Conservation (phyloP, 2,888 invertebrate genomes). For the Arge pagana region DNA sequence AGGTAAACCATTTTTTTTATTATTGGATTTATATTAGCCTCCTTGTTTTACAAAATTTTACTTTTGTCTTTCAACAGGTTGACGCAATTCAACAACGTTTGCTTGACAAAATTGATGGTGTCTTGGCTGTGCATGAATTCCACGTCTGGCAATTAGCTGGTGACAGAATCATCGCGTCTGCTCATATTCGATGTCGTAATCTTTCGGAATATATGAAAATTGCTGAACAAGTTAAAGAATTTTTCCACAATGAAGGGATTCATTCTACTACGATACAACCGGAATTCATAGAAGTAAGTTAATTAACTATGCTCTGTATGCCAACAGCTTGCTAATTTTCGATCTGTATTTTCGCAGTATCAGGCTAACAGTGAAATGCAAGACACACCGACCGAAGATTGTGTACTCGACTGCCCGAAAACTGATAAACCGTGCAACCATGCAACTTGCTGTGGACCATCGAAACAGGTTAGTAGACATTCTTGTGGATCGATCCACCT, state of each 20-base stretch:
- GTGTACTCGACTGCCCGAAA: slow-evolving; percentile 86
- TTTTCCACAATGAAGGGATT: slow-evolving; percentile 98
- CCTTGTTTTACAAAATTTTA: slow-evolving; percentile 19
- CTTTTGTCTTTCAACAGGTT: slow-evolving; percentile 62
- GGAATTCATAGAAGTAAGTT: slow-evolving; percentile 86
- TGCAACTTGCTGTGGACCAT: slow-evolving; percentile 87
- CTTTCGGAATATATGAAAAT: slow-evolving; percentile 96
- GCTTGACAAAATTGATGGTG: slow-evolving; percentile 89
- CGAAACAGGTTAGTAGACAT: slow-evolving; percentile 66
- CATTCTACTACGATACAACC: slow-evolving; percentile 99
- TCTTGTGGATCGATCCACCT: slow-evolving; percentile 21
- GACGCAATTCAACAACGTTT: slow-evolving; percentile 89
- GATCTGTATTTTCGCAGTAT: slow-evolving; percentile 49
- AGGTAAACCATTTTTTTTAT: slow-evolving; percentile 58
- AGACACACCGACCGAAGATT: slow-evolving; percentile 65
- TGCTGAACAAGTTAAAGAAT: slow-evolving; percentile 93
- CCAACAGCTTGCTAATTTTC: too few species aligned
- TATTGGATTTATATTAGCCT: slow-evolving; percentile 21
- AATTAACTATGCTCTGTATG: too few species aligned
- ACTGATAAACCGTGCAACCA: slow-evolving; percentile 81
- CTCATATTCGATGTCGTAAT: slow-evolving; percentile 94
- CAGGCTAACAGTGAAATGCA: slow-evolving; percentile 58
- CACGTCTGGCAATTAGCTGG: slow-evolving; percentile 99
- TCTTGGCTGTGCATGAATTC: slow-evolving; percentile 95
- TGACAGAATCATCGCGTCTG: slow-evolving; percentile 95